Evolutionary conservation across 2,888 invertebrate species (phyloP).

Genomic region (Philereme transversata): DNA sequence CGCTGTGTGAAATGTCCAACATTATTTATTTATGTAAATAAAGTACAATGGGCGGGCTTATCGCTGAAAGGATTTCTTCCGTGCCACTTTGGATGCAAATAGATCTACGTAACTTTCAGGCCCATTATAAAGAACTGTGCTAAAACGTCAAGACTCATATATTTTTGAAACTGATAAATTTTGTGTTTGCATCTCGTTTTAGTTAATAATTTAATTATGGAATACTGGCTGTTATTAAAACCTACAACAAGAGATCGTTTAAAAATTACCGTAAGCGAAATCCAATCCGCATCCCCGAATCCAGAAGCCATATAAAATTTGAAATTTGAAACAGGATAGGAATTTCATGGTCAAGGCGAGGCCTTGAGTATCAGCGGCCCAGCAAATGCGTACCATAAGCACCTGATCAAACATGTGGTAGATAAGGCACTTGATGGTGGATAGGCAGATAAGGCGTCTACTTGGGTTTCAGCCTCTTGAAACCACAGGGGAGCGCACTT

Average conservation of each 20-base stretch:
- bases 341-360: conserved; percentile 69
- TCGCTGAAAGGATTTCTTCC: too few relatives aligned
- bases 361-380: conserved; percentile 60
- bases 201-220: too few relatives aligned
- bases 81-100: too few relatives aligned
- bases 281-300: conserved; percentile 27
- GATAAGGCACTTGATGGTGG: conserved; percentile 81
- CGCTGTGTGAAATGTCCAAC: too few relatives aligned
- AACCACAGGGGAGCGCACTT: conserved; percentile 32
- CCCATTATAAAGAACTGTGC: too few relatives aligned
- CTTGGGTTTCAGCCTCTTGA: conserved; percentile 60
- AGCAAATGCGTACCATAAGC: conserved; percentile 62
- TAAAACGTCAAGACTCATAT: too few relatives aligned
- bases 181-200: too few relatives aligned
- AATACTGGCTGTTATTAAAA: not conserved
- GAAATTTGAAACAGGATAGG: conserved; percentile 56
- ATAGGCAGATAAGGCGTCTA: conserved; percentile 70
- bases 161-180: too few relatives aligned
- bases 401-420: conserved; percentile 81
- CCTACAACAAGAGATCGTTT: not conserved
- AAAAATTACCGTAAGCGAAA: conserved; percentile 14
- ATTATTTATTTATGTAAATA: too few relatives aligned
- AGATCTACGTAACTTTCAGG: too few relatives aligned
- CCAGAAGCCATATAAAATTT: conserved; percentile 56
- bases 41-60: too few relatives aligned